phyloP scores from a whole-genome alignment of 1,140 invertebrate species.

The Hylyphantes graminicola region DNA sequence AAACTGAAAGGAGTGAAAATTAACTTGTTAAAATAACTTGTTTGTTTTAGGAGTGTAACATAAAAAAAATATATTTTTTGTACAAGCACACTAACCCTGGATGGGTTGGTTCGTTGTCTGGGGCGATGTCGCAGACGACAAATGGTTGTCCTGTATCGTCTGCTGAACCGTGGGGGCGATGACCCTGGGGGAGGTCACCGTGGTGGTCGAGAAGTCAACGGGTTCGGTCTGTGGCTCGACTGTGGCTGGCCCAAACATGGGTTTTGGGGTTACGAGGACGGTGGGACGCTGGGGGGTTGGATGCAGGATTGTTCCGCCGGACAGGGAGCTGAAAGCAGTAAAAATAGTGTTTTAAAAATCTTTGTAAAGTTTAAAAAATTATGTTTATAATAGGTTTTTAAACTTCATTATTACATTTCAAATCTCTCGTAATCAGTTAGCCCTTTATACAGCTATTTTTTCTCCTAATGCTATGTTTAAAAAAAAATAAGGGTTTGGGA shows the following conservation, averaged over 20 bases:
- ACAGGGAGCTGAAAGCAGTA: slow-evolving; percentile 14
- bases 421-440: too few species aligned
- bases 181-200: slow-evolving; percentile 34
- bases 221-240: slow-evolving; percentile 76
- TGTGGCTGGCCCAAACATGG: slow-evolving; percentile 71
- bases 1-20: too few species aligned
- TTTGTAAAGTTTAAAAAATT: neutral
- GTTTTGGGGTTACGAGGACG: slow-evolving; percentile 69
- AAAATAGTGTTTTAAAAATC: neutral
- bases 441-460: too few species aligned
- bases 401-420: too few species aligned
- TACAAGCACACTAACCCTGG: neutral
- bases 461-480: too few species aligned
- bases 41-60: too few species aligned
- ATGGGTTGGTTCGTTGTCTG: slow-evolving; percentile 16
- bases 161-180: slow-evolving; percentile 24
- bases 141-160: neutral
- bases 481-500: too few species aligned
- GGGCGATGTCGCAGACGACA: slow-evolving; percentile 30
- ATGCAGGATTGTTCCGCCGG: slow-evolving; percentile 31
- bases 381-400: too few species aligned
- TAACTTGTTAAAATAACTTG: too few species aligned
- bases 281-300: slow-evolving; percentile 57
- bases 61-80: neutral
- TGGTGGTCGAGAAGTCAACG: slow-evolving; percentile 75